These are phyloP conservation scores for Dreissena rostriformis DNA, from an alignment of 1,140 invertebrate genomes.

Conservation along the genomic window DNA sequence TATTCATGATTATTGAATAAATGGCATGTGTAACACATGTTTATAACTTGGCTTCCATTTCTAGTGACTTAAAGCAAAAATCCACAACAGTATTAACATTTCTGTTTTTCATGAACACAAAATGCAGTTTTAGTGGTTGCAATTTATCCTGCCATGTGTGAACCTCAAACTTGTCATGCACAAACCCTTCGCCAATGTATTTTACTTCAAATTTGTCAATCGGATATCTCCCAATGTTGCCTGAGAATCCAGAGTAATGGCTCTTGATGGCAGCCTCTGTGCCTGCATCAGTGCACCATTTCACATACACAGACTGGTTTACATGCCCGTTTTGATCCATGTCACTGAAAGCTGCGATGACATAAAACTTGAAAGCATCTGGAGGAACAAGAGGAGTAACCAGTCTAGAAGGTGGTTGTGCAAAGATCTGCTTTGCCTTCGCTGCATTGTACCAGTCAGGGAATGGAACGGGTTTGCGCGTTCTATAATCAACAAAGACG, in stretches of 20 bases:
- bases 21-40: too few relatives aligned
- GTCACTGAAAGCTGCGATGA: constrained; percentile 33
- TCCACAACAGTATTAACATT: constrained; percentile 17
- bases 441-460: constrained; percentile 29
- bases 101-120: constrained; percentile 30
- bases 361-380: constrained; percentile 16
- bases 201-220: constrained; percentile 18
- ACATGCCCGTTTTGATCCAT: constrained; percentile 52
- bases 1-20: too few relatives aligned
- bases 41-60: constrained; percentile 23
- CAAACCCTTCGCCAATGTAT: constrained; percentile 44
- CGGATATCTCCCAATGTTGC: constrained; percentile 39
- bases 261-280: constrained; percentile 45
- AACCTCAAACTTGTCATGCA: constrained; percentile 31
- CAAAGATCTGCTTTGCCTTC: constrained; percentile 15
- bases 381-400: constrained; percentile 23
- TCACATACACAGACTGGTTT: constrained; percentile 47
- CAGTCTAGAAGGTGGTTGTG: neutral
- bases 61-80: constrained; percentile 18
- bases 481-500: constrained; percentile 46
- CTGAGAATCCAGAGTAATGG: constrained; percentile 29
- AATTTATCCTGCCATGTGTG: constrained; percentile 42
- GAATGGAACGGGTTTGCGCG: constrained; percentile 29
- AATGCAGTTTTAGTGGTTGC: constrained; percentile 6
- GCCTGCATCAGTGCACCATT: constrained; percentile 51